Evolutionary conservation across 2,113 vertebrate genomes (phyloP), one percentile per base, ranked within the genome.

Genomic region (Eudyptes chrysolophus): DNA sequence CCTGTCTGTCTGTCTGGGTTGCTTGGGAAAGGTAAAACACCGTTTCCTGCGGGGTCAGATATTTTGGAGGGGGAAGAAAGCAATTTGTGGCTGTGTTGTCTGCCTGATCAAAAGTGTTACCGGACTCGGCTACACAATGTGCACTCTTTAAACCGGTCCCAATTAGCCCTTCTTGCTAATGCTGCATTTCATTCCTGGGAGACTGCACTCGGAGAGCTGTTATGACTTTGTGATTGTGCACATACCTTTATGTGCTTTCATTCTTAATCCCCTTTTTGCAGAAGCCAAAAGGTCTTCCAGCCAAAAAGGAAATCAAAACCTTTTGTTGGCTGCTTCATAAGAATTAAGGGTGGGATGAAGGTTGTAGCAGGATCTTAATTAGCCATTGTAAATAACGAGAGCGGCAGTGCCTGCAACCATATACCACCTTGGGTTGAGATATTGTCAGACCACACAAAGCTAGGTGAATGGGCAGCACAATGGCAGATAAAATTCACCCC

Each of bases 251-350:
- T 97, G 94, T 89, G 95, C 97, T 97, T 98, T 97, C 97, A 97
- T 97, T 97, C 97, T 90, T 97, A 98, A 97, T 97, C 97, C 97
- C 97, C 95, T 97, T 97, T 97, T 97, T 96, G 97, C 95, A 97
- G 97, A 97, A 98, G 97, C 97, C 97, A 97, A 98, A 98, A 98
- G 97, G 97, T 98, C 97, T 98, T 96, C 93, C 92, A 97, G 97
- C 97, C 97, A 97, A 97, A 97, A 97, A 97, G 97, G 97, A 97
- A 98, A 98, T 98, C 97, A 97, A 97, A 98, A 98, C 96, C 97
- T 98, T 98, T 98, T 97, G 97, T 97, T 97, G 97, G 97, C 97
- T 97, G 97, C 94, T 97, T 97, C 96, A 52, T 97, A 98, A 97
- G 97, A 97, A 97, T 96, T 94, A 95, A 97, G 96, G 97, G 97